phyloP scores from a whole-genome alignment of 2,113 vertebrate genomes.

The Delphinus delphis region DNA sequence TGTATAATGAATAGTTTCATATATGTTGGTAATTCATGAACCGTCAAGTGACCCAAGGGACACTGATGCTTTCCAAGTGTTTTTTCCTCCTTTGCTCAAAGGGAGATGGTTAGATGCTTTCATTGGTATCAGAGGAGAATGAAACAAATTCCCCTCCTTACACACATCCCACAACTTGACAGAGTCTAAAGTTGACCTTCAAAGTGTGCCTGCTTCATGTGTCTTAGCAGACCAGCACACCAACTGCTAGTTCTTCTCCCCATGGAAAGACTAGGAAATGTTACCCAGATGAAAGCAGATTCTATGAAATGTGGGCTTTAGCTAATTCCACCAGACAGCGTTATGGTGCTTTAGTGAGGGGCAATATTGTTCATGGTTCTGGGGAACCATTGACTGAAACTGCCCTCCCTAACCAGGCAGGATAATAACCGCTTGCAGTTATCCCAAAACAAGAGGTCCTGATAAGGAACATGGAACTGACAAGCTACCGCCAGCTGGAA shows the following conservation, averaged over 20 bases:
- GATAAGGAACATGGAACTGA: background rate
- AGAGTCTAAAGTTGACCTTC: constrained; percentile 55
- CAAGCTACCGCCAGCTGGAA: background rate
- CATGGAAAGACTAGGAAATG: background rate
- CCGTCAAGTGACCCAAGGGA: constrained; percentile 42
- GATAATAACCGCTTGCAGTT: background rate
- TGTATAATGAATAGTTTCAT: constrained; percentile 70
- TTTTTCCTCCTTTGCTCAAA: background rate
- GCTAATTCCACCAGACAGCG: background rate
- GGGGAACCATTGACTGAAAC: background rate
- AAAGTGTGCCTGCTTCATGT: background rate
- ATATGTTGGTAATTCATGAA: constrained; percentile 58
- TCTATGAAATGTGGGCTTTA: background rate
- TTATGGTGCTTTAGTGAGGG: background rate
- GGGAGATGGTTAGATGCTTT: background rate
- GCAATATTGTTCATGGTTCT: background rate
- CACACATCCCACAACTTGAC: background rate
- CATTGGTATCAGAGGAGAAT: background rate
- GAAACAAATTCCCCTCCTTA: constrained; percentile 11
- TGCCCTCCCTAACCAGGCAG: background rate
- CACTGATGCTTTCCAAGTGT: constrained; percentile 39
- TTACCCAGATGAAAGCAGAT: constrained; percentile 35
- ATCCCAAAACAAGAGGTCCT: background rate
- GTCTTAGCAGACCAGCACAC: constrained; percentile 23
- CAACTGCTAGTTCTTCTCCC: constrained; percentile 47